Evolutionary conservation across 1,140 invertebrate genomes (phyloP).

Genomic region (Leptinotarsa undecemlineata): DNA sequence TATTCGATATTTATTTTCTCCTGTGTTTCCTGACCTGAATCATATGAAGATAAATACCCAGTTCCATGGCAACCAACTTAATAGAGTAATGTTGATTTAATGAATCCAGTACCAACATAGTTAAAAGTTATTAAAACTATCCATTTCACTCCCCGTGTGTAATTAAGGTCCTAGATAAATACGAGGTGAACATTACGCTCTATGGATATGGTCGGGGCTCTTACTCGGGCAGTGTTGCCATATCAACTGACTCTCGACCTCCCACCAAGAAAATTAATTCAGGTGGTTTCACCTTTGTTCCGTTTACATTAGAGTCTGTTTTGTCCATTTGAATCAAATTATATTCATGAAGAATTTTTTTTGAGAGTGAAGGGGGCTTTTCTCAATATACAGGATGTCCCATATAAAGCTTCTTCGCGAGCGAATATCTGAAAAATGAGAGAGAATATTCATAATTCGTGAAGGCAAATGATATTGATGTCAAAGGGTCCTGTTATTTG

Average conservation of each 20-base stretch:
- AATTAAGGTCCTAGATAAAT: slow-evolving; percentile 28
- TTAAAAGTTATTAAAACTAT: slow-evolving; percentile 29
- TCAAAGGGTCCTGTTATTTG: too few relatives aligned
- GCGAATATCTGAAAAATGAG: too few relatives aligned
- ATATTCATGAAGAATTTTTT: too few relatives aligned
- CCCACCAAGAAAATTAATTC: not conserved
- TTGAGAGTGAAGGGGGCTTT: too few relatives aligned
- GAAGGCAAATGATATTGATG: too few relatives aligned
- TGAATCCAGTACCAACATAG: slow-evolving; percentile 28
- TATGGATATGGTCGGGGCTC: slow-evolving; percentile 5
- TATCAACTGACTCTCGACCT: not conserved
- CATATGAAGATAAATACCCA: not conserved
- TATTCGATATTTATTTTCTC: not conserved
- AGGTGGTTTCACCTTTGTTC: not conserved
- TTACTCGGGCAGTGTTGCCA: not conserved
- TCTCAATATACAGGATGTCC: too few relatives aligned
- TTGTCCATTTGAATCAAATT: too few relatives aligned
- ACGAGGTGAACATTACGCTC: slow-evolving; percentile 19
- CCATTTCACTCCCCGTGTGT: slow-evolving; percentile 23
- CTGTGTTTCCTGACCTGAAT: slow-evolving; percentile 2
- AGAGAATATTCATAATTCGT: too few relatives aligned
- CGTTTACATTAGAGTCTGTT: too few relatives aligned
- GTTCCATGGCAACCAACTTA: slow-evolving; percentile 11
- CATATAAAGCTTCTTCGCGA: too few relatives aligned
- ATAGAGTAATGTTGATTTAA: slow-evolving; percentile 28